phyloP scores from a whole-genome alignment of 1,140 invertebrate species.

The Drosophila lini region DNA sequence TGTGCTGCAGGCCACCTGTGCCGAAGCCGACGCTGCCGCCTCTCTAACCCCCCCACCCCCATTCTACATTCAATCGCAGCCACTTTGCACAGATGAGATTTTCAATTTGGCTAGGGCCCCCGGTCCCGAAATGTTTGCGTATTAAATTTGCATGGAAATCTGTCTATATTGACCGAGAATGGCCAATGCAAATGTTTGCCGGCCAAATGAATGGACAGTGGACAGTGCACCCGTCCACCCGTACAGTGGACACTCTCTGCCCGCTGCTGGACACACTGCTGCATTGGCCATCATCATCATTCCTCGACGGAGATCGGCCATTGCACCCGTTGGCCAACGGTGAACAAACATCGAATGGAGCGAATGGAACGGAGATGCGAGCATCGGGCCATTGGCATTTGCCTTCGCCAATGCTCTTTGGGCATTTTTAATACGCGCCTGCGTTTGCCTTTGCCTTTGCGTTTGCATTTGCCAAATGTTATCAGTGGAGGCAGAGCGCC shows the following conservation, averaged over 20 bases:
- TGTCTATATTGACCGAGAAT: slow-evolving; percentile 84
- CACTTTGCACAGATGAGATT: slow-evolving; percentile 83
- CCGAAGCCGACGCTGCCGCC: background rate
- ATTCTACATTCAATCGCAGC: slow-evolving; percentile 9
- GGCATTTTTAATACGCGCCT: slow-evolving; percentile 81
- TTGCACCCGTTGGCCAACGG: slow-evolving; percentile 50
- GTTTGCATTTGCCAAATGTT: slow-evolving; percentile 80
- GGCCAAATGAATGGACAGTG: slow-evolving; percentile 77
- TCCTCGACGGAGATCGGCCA: slow-evolving; percentile 39
- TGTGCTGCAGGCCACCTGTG: slow-evolving; percentile 8
- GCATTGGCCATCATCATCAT: slow-evolving; percentile 32
- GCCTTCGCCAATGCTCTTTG: slow-evolving; percentile 66
- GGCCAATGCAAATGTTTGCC: slow-evolving; percentile 82
- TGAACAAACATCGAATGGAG: slow-evolving; percentile 27
- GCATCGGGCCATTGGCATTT: slow-evolving; percentile 59
- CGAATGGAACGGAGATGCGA: slow-evolving; percentile 9
- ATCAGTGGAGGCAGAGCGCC: slow-evolving; percentile 60
- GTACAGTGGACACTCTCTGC: slow-evolving; percentile 35
- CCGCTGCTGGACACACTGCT: slow-evolving; percentile 25
- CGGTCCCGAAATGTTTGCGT: slow-evolving; percentile 78
- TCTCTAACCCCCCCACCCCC: background rate
- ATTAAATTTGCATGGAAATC: slow-evolving; percentile 84
- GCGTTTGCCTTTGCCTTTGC: slow-evolving; percentile 38
- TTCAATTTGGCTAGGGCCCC: slow-evolving; percentile 81
- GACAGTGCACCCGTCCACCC: slow-evolving; percentile 16